A percentile compares a stretch with the other conserved stretches of the same genome.
Conservation (phyloP, 2,113 vertebrate genomes). For the Indri indri region DNA sequence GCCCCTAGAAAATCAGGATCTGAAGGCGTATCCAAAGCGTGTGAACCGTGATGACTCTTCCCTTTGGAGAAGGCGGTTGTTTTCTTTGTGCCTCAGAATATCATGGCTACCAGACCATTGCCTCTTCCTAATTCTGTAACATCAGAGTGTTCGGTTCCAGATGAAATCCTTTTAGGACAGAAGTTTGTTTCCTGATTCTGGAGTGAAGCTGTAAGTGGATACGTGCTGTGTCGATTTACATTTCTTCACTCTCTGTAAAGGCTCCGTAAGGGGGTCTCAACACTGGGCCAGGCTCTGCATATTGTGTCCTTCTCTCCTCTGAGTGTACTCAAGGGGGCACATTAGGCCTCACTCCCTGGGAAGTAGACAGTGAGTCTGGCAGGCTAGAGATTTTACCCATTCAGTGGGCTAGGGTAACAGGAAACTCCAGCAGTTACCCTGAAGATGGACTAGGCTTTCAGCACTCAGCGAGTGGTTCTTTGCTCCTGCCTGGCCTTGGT, state of each 20-base stretch:
- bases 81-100: slow-evolving; percentile 38
- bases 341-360: not conserved
- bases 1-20: slow-evolving; percentile 60
- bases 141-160: slow-evolving; percentile 63
- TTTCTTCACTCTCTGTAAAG: slow-evolving; percentile 39
- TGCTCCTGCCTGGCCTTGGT: not conserved
- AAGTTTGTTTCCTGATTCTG: slow-evolving; percentile 61
- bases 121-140: slow-evolving; percentile 72
- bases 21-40: not conserved
- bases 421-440: not conserved
- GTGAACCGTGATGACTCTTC: slow-evolving; percentile 40
- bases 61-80: slow-evolving; percentile 59
- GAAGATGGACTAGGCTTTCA: not conserved
- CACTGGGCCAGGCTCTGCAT: not conserved
- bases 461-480: too few species aligned
- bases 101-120: slow-evolving; percentile 61
- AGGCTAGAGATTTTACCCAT: not conserved
- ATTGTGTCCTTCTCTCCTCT: not conserved
- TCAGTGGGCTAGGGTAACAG: not conserved
- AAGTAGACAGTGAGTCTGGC: not conserved
- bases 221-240: slow-evolving; percentile 56
- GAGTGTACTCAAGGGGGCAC: not conserved
- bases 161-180: slow-evolving; percentile 57
- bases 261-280: not conserved
- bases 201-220: slow-evolving; percentile 70